Base-by-base conservation (phyloP, 1,140 invertebrate genomes). In the Saccostrea echinata region DNA sequence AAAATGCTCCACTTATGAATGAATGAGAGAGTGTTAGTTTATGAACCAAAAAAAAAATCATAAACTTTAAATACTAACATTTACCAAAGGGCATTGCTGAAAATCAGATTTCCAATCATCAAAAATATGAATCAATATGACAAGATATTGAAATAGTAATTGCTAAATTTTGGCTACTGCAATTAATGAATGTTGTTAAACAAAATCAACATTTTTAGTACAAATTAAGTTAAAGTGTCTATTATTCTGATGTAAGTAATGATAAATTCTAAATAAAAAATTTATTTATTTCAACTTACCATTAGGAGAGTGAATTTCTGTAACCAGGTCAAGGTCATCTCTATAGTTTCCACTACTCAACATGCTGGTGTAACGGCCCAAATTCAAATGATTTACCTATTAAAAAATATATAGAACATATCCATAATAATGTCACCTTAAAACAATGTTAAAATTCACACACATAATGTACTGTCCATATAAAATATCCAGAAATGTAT, bases 301-400 rank as follows among this genome's bases (percentile, higher is more conserved):
- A 86, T 97, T 95, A 4, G 97, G 97, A 33, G 97, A 97, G 92
- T 97, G 97, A 21, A 97, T 96, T 83, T 97, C 97, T 51, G 97
- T 97, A 12, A 97, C 94, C n/a, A 97, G 94, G 95, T 97, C 97
- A 2, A 97, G 96, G 55, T 97, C 97, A 86, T 97, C 97, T 81
- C 97, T 96, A 57, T 96, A 94, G 90, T 97, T 95, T n/a, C 96
- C 96, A 90, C 96, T 96, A 86, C 97, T 96, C 35, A 97, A 96
- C 96, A 97, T 97, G 88, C 97, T 96, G 0, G 96, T 96, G 91
- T 97, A 98, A 43, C 97, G 95, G 13, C 95, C 95, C 43, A 98
- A 92, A 94, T 97, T 97, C 24, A 97, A 96, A 90, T 97, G 97
- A 53, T 96, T 96, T 16, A 95, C 93, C 95, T 96, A 91, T 4